Percentiles rank a stretch among this genome's conserved stretches.
These are phyloP conservation scores for Spea hammondii DNA, from an alignment of 2,797 vertebrate genomes.

Conservation along the genomic window DNA sequence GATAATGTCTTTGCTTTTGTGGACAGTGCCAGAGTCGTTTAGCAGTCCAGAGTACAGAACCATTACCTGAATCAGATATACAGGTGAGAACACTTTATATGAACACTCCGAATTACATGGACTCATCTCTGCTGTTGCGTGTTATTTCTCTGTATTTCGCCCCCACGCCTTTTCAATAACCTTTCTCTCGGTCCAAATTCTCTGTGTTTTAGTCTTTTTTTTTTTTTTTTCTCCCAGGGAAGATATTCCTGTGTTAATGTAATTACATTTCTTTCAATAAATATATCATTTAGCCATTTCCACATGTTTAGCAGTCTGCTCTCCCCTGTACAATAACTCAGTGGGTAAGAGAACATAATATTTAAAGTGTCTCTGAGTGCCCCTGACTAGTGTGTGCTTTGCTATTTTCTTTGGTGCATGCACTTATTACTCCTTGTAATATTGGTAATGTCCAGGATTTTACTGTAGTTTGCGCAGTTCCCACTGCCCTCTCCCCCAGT, in stretches of 20 bases:
- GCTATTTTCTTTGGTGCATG: too few relatives aligned
- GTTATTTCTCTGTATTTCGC: neutral
- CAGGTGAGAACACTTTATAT: slow-evolving; percentile 58
- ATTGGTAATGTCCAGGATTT: too few relatives aligned
- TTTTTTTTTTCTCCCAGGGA: neutral
- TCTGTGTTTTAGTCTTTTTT: neutral
- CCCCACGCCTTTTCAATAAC: too few relatives aligned
- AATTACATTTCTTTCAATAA: neutral
- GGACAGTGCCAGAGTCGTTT: slow-evolving; percentile 63
- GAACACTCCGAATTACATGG: neutral
- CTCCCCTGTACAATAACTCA: too few relatives aligned
- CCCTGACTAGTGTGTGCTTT: too few relatives aligned
- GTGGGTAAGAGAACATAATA: too few relatives aligned
- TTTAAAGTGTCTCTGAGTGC: too few relatives aligned
- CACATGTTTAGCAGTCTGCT: too few relatives aligned
- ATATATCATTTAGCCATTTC: neutral
- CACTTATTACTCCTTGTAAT: too few relatives aligned
- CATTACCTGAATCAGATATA: slow-evolving; percentile 47
- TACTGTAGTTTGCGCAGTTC: too few relatives aligned
- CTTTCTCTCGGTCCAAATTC: neutral
- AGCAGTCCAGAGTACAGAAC: slow-evolving; percentile 49
- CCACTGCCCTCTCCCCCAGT: too few relatives aligned
- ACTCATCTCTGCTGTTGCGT: neutral
- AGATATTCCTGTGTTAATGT: neutral
- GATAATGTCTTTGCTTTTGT: slow-evolving; percentile 53